These are phyloP conservation scores for Eupithecia centaureata DNA, from an alignment of 2,888 invertebrate species.

Conservation along the genomic window DNA sequence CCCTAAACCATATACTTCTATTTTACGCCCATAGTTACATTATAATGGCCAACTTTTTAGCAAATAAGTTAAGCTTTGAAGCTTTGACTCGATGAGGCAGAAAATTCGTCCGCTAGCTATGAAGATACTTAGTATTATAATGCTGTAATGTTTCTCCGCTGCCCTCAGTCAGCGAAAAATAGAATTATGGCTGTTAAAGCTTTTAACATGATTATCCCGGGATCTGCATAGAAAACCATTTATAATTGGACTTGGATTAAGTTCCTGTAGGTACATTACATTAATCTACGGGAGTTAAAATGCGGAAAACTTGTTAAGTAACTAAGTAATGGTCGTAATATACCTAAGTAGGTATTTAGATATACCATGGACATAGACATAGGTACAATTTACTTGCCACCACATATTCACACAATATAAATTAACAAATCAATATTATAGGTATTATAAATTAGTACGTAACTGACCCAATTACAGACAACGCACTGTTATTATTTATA, in stretches of 20 bases:
- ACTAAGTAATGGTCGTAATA: too few species aligned
- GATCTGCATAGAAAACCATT: slow-evolving; percentile 22
- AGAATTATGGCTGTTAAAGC: slow-evolving; percentile 31
- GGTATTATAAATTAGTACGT: too few species aligned
- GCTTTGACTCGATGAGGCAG: not conserved
- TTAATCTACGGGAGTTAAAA: not conserved
- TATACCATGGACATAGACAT: not conserved
- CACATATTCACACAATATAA: too few species aligned
- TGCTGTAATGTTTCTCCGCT: slow-evolving; percentile 20
- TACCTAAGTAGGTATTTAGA: too few species aligned
- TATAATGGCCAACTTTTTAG: not conserved
- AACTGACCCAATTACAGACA: too few species aligned
- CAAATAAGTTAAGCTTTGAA: not conserved
- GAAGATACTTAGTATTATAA: slow-evolving; percentile 13
- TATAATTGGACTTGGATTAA: slow-evolving; percentile 19
- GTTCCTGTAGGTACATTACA: not conserved
- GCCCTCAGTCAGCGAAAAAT: slow-evolving; percentile 36
- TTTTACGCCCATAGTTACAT: too few species aligned
- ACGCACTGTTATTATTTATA: too few species aligned
- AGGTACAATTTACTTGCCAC: too few species aligned
- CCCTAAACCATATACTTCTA: too few species aligned
- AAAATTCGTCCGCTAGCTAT: not conserved
- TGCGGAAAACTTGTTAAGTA: not conserved
- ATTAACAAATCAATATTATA: too few species aligned
- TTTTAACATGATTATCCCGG: slow-evolving; percentile 26